Base-by-base conservation (phyloP, 2,113 vertebrate genomes). In the Cyprinodon brontotheroides region DNA sequence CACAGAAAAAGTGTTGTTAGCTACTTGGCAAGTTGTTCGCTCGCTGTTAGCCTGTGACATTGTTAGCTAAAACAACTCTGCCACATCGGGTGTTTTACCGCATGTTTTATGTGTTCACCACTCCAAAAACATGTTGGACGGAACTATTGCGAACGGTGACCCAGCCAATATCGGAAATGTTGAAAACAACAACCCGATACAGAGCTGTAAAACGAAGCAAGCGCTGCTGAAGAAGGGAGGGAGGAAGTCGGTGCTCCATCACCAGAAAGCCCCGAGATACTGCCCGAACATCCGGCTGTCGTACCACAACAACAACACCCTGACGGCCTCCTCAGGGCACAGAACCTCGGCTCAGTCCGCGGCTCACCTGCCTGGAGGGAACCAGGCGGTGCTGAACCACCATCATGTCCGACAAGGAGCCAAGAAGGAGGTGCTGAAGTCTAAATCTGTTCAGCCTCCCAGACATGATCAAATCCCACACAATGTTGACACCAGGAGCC, bases 401-500 rank as follows among this genome's bases (percentile, higher is more conserved):
- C 90, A 87, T 29, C 83, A 73, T 0, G 75, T 91, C 9, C 92
- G 80, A 59, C 75, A 78, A 47, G 86, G 84, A 37, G 22, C 80
- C 29, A 90, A 78, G 66, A 93, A 87, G 57, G 92, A 92, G 90
- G 92, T 96, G 87, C 91, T 96, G 63, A 97, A 96, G 91, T 94
- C 93, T 66, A 98, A 96, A 92, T 92, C 94, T 62, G 95, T 89
- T 72, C 95, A 93, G 48, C 81, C 95, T 17, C 77, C 91, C 15
- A 92, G 94, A 59, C 94, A 92, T 87, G 95, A 96, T 72, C 95
- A 94, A 47, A 78, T 89, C 63, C 84, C 22, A 48, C 89, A 90
- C 11, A 91, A 84, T 68, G 62, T 68, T 22, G 89, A 92, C 85
- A 82, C 89, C 3, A 93, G 86, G 82, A 93, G 90, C 77, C 95